These are phyloP conservation scores for Bambusicola thoracicus DNA, from an alignment of 2,113 vertebrate species.

Conservation along the genomic window DNA sequence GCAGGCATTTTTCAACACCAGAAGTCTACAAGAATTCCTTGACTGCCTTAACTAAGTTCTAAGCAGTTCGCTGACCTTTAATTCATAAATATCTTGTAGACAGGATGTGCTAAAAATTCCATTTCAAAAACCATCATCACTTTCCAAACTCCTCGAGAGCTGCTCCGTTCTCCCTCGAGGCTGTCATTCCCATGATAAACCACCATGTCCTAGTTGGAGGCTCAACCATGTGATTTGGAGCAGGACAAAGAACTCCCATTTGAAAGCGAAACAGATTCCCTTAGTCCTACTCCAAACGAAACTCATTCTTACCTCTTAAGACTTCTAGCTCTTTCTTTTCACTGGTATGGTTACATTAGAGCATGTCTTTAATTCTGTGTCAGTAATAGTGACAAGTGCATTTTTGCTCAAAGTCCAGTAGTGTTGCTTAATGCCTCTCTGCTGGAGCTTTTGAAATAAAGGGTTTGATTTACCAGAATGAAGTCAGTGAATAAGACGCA, in stretches of 20 bases:
- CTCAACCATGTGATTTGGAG: slow-evolving; percentile 2
- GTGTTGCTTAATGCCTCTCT: not conserved
- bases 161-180: slow-evolving; percentile 25
- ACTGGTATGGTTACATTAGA: not conserved
- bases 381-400: not conserved
- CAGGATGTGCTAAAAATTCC: slow-evolving; percentile 59
- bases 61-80: slow-evolving; percentile 2
- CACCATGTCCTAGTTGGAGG: slow-evolving; percentile 10
- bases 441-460: slow-evolving; percentile 38
- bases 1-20: not conserved
- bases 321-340: slow-evolving; percentile 5
- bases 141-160: slow-evolving; percentile 55
- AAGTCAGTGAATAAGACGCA: not conserved
- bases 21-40: slow-evolving; percentile 5
- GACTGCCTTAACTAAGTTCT: not conserved
- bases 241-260: slow-evolving; percentile 6
- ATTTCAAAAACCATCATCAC: not conserved
- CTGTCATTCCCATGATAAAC: slow-evolving; percentile 47
- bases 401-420: not conserved
- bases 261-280: slow-evolving; percentile 37
- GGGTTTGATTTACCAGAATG: slow-evolving; percentile 29
- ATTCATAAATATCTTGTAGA: slow-evolving; percentile 52
- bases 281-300: not conserved
- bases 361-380: not conserved
- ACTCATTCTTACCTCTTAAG: not conserved